Base-by-base conservation (phyloP, 2,113 vertebrate species). In the Piprites chloris region DNA sequence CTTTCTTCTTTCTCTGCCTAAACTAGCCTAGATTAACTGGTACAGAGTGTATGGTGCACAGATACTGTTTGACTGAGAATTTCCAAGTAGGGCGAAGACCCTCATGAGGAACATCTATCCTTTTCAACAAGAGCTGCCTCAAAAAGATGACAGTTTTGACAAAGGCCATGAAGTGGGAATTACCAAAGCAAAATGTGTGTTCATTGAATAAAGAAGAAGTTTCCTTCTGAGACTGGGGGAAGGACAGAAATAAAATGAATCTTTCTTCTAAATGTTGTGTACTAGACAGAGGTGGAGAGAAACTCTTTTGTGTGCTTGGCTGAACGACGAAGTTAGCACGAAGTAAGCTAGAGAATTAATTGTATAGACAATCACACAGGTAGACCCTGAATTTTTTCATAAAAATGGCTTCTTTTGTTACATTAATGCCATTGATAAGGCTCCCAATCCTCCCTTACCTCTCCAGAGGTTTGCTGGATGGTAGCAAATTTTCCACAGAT, bases 371-470 rank as follows among this genome's bases (percentile, higher is more conserved):
- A 7, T 42, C 1, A 2, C 42, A 49, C 35, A 55, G 22, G 28
- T 35, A 78, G 65, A 66, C n/a, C 3, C 17, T 33, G 14, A 62
- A 3, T 75, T 39, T 87, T 73, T 84, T 59, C 8, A 33, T 69
- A 9, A 78, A 56, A 16, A 35, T 9, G 5, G 12, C n/a, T 85
- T 85, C 28, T 37, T 3, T 1, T 68, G 17, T 65, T 44, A 61
- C 0, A 0, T 50, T 66, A 33, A 49, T 58, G 27, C 8, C 1
- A 5, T 9, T 75, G 42, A 10, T 47, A 82, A 63, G 47, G 47
- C 14, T 56, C 11, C 3, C 12, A 33, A 1, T 44, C 71, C 50
- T 52, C 22, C 24, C 6, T 39, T 66, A 59, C 5, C 5, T 80
- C 14, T 73, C 20, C 7, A 30, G 37, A 41, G 9, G 7, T 61